Percentiles rank a stretch among this genome's conserved stretches.
These are phyloP conservation scores for Solea solea DNA, from an alignment of 2,113 vertebrate species.

Conservation along the genomic window DNA sequence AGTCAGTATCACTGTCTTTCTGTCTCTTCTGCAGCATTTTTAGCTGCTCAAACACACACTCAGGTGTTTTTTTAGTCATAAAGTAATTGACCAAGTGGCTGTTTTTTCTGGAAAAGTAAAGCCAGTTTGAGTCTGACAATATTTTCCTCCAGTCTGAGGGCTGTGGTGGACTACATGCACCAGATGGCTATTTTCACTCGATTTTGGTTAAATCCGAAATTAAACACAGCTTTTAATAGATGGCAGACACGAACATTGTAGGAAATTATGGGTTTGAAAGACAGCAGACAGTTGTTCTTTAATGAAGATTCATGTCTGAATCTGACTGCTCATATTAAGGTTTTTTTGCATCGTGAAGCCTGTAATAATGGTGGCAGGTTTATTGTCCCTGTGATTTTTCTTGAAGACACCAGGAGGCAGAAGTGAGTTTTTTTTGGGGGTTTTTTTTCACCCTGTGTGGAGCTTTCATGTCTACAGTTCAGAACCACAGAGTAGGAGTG, in stretches of 20 bases:
- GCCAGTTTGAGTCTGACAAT: constrained; percentile 31
- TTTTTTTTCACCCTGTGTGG: background rate
- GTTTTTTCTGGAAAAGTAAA: constrained; percentile 58
- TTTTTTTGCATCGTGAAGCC: background rate
- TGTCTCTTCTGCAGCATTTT: constrained; percentile 1
- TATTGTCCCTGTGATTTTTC: background rate
- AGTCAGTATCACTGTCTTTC: background rate
- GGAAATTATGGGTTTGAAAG: constrained; percentile 25
- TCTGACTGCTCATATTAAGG: background rate
- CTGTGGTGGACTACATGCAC: constrained; percentile 14
- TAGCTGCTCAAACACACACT: constrained; percentile 33
- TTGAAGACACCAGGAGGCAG: constrained; percentile 73
- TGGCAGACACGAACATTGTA: constrained; percentile 12
- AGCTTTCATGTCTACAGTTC: background rate
- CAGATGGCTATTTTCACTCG: constrained; percentile 30
- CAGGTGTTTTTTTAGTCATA: constrained; percentile 6
- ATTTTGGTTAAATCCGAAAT: constrained; percentile 18
- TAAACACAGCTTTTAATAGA: constrained; percentile 31
- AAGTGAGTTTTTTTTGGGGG: constrained; percentile 38
- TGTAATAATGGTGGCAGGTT: too few relatives aligned
- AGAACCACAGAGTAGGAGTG: background rate
- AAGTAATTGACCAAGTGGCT: constrained; percentile 43
- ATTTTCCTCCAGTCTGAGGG: constrained; percentile 38
- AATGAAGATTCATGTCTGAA: background rate
- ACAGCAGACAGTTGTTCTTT: constrained; percentile 4